Evolutionary conservation across 2,797 vertebrate species (phyloP), one percentile per base, ranked within the genome.

Genomic region (Myiothlypis coronata): DNA sequence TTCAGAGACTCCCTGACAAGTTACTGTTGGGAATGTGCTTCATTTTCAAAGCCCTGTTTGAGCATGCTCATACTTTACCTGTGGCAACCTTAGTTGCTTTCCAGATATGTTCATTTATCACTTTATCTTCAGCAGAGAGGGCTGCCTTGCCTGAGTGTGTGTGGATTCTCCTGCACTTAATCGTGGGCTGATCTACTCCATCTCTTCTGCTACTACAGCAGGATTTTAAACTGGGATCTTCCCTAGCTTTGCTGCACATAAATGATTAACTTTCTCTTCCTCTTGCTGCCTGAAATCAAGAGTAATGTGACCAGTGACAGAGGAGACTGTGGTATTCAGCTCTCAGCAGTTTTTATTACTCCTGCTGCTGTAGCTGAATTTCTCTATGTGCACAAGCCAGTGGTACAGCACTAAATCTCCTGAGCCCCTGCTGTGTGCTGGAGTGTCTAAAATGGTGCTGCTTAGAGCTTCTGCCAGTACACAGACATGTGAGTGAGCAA

Each of bases 201-300:
- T 43, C 87, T 89, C 70, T 85, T 87, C 60, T 9, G 35, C 65
- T 87, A 17, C 72, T 63, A 63, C 55, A 83, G 77, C 3, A 70
- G 41, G 70, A 78, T 86, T 96, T 91, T 56, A 84, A 87, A 49
- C 65, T 68, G 75, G 78, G 75, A 85, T 78, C 68, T 89, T 94
- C 77, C 35, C 47, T 74, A 59, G 65, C 55, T 64, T 59, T 12
- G 5, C 72, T 83, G 57, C 47, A 10, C 49, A 61, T 87, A 83
- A 92, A 89, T 91, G 14, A 89, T 92, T 85, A 91, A 83, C 34
- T 91, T 84, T 67, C 77, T 56, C 64, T 88, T 83, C 67, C 74
- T 56, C 64, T 86, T 65, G 59, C 81, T 84, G 71, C 37, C n/a
- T 22, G 12, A 46, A 83, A 70, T 63, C 57, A 77, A 89, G 89